Evolutionary conservation across 1,140 invertebrate species (phyloP).

Genomic region (Trichonephila inaurata): DNA sequence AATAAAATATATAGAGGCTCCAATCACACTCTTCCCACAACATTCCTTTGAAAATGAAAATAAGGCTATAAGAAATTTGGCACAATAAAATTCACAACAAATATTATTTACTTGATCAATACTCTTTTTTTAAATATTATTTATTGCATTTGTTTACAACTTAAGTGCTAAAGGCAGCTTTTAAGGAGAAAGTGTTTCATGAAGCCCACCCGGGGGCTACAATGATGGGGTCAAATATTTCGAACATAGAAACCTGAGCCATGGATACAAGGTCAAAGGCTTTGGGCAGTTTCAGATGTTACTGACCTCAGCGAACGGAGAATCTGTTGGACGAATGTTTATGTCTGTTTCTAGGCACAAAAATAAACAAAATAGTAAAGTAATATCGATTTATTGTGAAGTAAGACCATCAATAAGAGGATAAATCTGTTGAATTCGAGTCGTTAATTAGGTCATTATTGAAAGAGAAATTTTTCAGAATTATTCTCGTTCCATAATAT

Average conservation of each 20-base stretch:
- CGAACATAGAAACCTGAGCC: not conserved
- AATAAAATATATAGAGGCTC: too few species aligned
- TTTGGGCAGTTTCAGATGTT: constrained; percentile 45
- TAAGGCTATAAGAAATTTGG: too few species aligned
- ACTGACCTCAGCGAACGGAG: constrained; percentile 39
- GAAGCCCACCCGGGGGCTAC: constrained; percentile 31
- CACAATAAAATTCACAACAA: not conserved
- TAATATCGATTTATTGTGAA: constrained; percentile 21
- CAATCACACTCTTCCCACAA: too few species aligned
- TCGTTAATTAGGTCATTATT: constrained; percentile 7
- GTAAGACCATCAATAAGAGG: not conserved
- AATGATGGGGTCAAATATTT: constrained; percentile 24
- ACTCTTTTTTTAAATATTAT: not conserved
- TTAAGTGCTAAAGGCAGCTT: not conserved
- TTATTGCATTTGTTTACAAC: not conserved
- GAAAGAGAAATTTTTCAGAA: too few species aligned
- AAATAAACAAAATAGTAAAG: constrained; percentile 34
- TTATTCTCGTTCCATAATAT: too few species aligned
- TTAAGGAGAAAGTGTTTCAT: constrained; percentile 45
- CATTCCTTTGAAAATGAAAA: too few species aligned
- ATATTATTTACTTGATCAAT: not conserved
- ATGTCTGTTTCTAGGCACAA: not conserved
- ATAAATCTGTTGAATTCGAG: not conserved
- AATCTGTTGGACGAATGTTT: constrained; percentile 35
- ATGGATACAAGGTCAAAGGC: constrained; percentile 55